Evolutionary conservation across 2,113 vertebrate species (phyloP).

Genomic region (Aphelocoma coerulescens): DNA sequence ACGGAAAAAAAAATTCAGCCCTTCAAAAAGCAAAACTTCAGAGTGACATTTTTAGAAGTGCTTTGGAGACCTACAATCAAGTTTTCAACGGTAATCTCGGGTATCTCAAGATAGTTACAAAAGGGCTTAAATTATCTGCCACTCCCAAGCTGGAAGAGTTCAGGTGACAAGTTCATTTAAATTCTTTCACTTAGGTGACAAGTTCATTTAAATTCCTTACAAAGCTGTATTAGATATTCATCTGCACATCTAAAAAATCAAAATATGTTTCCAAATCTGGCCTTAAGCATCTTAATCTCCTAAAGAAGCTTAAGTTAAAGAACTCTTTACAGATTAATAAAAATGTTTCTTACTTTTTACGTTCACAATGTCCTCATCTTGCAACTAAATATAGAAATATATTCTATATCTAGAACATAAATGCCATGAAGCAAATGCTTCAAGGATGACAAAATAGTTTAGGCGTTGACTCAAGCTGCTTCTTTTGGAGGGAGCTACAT

Average conservation of each 20-base stretch:
- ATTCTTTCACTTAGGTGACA: background rate
- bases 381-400: background rate
- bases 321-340: background rate
- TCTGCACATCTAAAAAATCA: background rate
- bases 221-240: background rate
- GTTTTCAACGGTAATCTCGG: background rate
- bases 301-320: background rate
- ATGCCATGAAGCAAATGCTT: background rate
- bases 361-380: background rate
- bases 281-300: background rate
- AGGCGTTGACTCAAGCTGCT: background rate
- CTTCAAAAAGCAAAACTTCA: background rate
- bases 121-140: background rate
- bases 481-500: background rate
- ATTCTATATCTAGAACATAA: background rate
- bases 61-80: background rate
- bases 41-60: background rate
- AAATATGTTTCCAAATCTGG: background rate
- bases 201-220: background rate
- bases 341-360: background rate
- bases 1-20: background rate
- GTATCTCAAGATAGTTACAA: background rate
- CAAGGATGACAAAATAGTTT: background rate
- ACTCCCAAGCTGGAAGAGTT: background rate
- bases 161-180: background rate